Base-by-base conservation (phyloP, 2,797 vertebrate species). In the Pterois miles region DNA sequence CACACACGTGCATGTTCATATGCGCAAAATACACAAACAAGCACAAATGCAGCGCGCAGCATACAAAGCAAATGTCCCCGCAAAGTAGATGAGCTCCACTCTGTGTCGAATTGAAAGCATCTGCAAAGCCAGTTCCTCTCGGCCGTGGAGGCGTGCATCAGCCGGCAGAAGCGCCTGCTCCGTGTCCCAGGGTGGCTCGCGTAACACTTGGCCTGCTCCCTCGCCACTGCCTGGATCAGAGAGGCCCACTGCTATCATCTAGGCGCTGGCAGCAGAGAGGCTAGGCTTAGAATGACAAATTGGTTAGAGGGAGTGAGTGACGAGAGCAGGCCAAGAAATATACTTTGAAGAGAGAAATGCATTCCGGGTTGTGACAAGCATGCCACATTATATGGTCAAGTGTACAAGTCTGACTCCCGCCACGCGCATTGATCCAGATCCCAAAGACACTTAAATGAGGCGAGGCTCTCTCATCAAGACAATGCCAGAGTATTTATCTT, bases 201-300 rank as follows among this genome's bases (percentile, higher is more conserved):
- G 88, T 89, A 95, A 94, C 94, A 95, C 94, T 96, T 96, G 95
- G 94, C 93, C 94, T 91, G 83, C 91, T 95, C 94, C 94, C 94
- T 92, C 43, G 93, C 93, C 94, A 91, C 91, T 83, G 90, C 92
- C 91, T 91, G 93, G 94, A 96, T 96, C 94, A 95, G 93, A 95
- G 94, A 92, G 90, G 90, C 92, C 92, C 91, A 85, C 80, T 86
- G 93, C 94, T 94, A 94, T 94, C 93, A 94, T 95, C 94, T 94
- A 89, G 86, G 90, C 88, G 82, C 93, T 94, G 94, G 95, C 95
- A 94, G 91, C 91, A 65, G 76, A 33, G 86, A 85, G 79, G 89
- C 90, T 50, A 78, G 88, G 94, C 93, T 94, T 94, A 93, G 93
- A 95, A 93, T 94, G 94, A 96, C 95, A 96, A 96, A 96, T 96